A percentile compares a stretch with the other conserved stretches of the same genome.
Evolutionary conservation across 2,113 vertebrate species (phyloP).

Genomic region (Nothobranchius furzeri): DNA sequence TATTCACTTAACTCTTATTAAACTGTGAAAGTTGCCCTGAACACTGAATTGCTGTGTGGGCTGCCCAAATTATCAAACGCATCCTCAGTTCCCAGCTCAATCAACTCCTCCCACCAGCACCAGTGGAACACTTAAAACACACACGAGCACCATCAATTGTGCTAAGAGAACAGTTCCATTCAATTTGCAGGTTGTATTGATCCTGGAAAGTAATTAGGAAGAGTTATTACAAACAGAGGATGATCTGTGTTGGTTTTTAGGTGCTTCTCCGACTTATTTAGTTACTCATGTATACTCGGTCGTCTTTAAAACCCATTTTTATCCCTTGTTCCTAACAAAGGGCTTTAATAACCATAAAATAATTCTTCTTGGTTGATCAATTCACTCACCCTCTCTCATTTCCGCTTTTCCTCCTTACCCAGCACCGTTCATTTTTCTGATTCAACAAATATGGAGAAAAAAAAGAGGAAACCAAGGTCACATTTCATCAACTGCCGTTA

Average conservation of each 20-base stretch:
- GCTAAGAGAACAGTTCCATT: slow-evolving; percentile 41
- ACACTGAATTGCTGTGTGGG: slow-evolving; percentile 24
- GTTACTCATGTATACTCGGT: slow-evolving; percentile 24
- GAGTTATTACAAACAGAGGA: slow-evolving; percentile 63
- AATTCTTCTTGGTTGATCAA: slow-evolving; percentile 22
- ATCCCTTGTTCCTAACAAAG: slow-evolving; percentile 29
- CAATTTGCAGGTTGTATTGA: slow-evolving; percentile 52
- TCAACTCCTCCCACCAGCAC: slow-evolving; percentile 18
- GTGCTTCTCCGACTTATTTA: slow-evolving; percentile 20
- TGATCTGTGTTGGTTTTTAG: slow-evolving; percentile 39
- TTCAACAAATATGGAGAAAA: slow-evolving; percentile 48
- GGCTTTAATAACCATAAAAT: slow-evolving; percentile 57
- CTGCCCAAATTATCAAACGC: slow-evolving; percentile 38
- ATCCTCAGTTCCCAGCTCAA: slow-evolving; percentile 27
- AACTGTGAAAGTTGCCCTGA: slow-evolving; percentile 2
- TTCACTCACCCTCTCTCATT: slow-evolving; percentile 13
- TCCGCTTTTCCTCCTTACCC: slow-evolving; percentile 35
- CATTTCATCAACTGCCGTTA: slow-evolving; percentile 66
- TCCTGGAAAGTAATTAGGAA: slow-evolving; percentile 52
- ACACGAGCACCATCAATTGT: slow-evolving; percentile 36
- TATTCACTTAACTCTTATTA: slow-evolving; percentile 14
- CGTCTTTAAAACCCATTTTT: slow-evolving; percentile 32
- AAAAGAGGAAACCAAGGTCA: slow-evolving; percentile 67
- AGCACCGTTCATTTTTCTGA: slow-evolving; percentile 63
- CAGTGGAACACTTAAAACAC: background rate